These are phyloP conservation scores for Varecia variegata DNA, from an alignment of 2,797 vertebrate species.

Conservation along the genomic window DNA sequence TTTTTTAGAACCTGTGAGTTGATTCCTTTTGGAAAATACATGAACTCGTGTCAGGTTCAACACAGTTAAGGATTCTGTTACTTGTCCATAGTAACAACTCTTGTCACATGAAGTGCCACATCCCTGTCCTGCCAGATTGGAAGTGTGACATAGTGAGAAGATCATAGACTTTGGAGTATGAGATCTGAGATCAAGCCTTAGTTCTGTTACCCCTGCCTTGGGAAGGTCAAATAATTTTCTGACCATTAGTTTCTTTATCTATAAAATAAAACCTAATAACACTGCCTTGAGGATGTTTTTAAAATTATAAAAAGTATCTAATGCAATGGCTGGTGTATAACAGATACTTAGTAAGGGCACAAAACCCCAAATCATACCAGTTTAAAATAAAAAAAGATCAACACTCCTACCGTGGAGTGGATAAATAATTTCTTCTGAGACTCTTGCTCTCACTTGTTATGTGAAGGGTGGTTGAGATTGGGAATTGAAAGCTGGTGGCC, in stretches of 20 bases:
- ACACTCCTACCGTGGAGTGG: not conserved
- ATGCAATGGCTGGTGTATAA: not conserved
- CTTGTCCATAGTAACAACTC: not conserved
- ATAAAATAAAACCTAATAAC: not conserved
- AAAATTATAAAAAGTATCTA: not conserved
- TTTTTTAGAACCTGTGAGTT: not conserved
- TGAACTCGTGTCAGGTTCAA: not conserved
- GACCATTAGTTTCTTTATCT: not conserved
- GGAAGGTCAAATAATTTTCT: not conserved
- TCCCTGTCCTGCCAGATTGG: not conserved
- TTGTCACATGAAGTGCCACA: not conserved
- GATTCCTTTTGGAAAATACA: not conserved
- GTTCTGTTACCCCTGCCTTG: not conserved
- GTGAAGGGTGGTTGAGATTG: not conserved
- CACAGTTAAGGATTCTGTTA: not conserved
- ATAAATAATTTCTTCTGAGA: not conserved
- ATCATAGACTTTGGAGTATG: not conserved
- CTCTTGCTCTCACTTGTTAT: not conserved
- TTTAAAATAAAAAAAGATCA: not conserved
- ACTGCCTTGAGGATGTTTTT: not conserved
- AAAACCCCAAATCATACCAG: not conserved
- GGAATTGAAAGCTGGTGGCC: not conserved
- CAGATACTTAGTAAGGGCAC: not conserved
- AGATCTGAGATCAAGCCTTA: not conserved
- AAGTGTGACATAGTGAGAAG: not conserved